Evolutionary conservation across 2,113 vertebrate genomes (phyloP), one percentile per base, ranked within the genome.

Genomic region (Centropus unirufus): DNA sequence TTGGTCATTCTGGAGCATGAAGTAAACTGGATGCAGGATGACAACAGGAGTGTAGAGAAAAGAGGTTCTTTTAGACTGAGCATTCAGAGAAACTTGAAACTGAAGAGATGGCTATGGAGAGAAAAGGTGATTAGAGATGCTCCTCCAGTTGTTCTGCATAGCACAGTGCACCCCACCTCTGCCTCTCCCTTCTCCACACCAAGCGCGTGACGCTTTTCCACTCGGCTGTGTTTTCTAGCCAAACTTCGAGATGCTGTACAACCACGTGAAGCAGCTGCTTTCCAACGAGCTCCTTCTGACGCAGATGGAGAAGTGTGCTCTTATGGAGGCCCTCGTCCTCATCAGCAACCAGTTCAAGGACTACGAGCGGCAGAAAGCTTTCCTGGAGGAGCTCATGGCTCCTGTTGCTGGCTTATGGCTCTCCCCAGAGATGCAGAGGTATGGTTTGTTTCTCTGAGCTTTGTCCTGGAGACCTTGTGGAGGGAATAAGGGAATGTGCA

Each of bases 281-380:
- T 98, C 98, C 39, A 98, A 98, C 6, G 98, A 99, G 74, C 89
- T 98, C 14, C 96, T 98, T 63, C 97, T 99, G 91, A 99, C 98
- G 0, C 98, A 99, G 89, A 98, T 99, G 98, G 99, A 99, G 96
- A 99, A 99, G 51, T 99, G 98, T 79, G 98, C 99, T 9, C 98
- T 99, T 86, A 99, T 99, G 97, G 99, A 99, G 95, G 98, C 99
- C 22, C 97, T 99, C 34, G 98, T 99, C 89, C 98, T 99, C 86
- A 98, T 99, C 97, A 99, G 99, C 96, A 99, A 99, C 97, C 99
- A 99, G 57, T 99, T 99, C 95, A 99, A 99, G 97, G 98, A 99
- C 97, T 99, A 98, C 20, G 97, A 98, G 72, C 98, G 98, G 89
- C 99, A 99, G 98, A 99, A 99, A 57, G 97, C 95, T 61, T 99